Evolutionary conservation across 2,797 vertebrate genomes (phyloP).

Genomic region (Takifugu ocellatus): DNA sequence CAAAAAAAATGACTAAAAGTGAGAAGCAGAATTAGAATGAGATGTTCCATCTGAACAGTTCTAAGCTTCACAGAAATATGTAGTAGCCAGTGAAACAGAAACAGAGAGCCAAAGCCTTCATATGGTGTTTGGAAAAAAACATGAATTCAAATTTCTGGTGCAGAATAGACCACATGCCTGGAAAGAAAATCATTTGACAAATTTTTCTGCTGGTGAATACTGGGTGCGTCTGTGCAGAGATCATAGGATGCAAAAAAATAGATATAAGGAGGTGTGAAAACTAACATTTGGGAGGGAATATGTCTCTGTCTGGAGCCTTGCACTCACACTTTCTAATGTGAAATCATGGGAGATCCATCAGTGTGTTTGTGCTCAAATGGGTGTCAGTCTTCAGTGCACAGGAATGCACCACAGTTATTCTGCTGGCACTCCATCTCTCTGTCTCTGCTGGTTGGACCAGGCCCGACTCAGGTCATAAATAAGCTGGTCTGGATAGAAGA

Average conservation of each 20-base stretch:
- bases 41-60: too few relatives aligned
- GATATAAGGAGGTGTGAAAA: slow-evolving; percentile 3
- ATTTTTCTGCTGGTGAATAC: not conserved
- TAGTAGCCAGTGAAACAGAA: too few relatives aligned
- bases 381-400: slow-evolving; percentile 34
- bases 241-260: slow-evolving; percentile 1
- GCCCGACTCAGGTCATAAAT: slow-evolving; percentile 63
- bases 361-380: slow-evolving; percentile 28
- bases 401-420: slow-evolving; percentile 39
- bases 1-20: too few relatives aligned
- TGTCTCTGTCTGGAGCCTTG: slow-evolving; percentile 9
- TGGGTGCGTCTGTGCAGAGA: not conserved
- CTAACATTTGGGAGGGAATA: slow-evolving; percentile 15
- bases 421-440: slow-evolving; percentile 23
- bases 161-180: not conserved
- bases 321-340: slow-evolving; percentile 37
- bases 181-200: too few relatives aligned
- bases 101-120: too few relatives aligned
- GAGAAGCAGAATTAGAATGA: too few relatives aligned
- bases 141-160: not conserved
- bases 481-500: slow-evolving; percentile 52
- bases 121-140: not conserved
- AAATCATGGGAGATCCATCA: slow-evolving; percentile 50
- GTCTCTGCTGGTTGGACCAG: slow-evolving; percentile 42
- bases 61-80: too few relatives aligned